Evolutionary conservation across 1,140 invertebrate genomes (phyloP).

Genomic region (Sitobion miscanthi): DNA sequence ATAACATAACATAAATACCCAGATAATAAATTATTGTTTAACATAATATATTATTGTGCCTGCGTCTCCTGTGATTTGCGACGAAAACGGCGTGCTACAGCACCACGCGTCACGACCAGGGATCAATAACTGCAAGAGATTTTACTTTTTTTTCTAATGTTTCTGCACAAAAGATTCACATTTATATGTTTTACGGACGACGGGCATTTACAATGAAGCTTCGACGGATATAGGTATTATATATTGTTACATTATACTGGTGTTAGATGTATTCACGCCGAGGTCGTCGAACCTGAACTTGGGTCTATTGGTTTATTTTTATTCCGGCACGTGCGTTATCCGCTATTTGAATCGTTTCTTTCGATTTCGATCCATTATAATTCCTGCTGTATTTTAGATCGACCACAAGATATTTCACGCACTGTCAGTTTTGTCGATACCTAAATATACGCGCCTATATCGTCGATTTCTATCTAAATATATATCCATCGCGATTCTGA

Average conservation of each 20-base stretch:
- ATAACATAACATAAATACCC: too few relatives aligned
- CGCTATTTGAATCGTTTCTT: conserved; percentile 6
- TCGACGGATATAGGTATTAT: background rate
- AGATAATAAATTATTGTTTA: background rate
- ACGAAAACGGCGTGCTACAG: background rate
- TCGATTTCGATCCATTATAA: background rate
- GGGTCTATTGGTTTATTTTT: background rate
- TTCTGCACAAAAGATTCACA: background rate
- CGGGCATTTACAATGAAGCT: background rate
- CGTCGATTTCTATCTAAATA: background rate
- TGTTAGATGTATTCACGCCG: background rate
- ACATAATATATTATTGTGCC: background rate
- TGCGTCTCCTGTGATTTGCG: background rate
- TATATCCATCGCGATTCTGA: background rate
- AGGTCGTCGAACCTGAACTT: conserved; percentile 32
- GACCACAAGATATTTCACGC: conserved; percentile 8
- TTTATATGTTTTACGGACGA: background rate
- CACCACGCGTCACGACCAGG: background rate
- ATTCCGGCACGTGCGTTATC: background rate
- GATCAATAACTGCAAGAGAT: background rate
- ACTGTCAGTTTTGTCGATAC: background rate
- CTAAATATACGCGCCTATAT: background rate
- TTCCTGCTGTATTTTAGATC: background rate
- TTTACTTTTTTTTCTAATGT: background rate
- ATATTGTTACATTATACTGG: background rate